phyloP scores from a whole-genome alignment of 2,888 invertebrate species.

The Mycalesis mineus region DNA sequence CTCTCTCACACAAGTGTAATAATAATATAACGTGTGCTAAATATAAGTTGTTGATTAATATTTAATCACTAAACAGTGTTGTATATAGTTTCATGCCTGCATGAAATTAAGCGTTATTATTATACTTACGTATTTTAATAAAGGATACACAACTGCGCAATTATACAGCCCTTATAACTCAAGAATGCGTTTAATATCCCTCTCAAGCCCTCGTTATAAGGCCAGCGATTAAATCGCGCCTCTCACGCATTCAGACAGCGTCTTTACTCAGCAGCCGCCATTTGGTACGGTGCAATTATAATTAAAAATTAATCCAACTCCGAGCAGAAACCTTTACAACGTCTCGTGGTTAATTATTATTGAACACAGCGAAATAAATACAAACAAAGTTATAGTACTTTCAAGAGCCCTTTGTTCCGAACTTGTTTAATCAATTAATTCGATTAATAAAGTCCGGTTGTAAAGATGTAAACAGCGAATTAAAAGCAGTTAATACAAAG shows the following conservation, averaged over 20 bases:
- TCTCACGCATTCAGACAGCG: slow-evolving; percentile 61
- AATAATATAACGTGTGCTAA: no score
- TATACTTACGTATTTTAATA: slow-evolving; percentile 54
- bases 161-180: slow-evolving; percentile 66
- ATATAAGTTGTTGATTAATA: no score
- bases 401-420: background rate
- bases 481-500: background rate
- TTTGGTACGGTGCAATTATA: slow-evolving; percentile 64
- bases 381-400: background rate
- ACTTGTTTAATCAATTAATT: background rate
- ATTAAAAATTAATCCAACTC: slow-evolving; percentile 62
- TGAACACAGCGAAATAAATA: background rate
- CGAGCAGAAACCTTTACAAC: background rate
- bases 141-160: slow-evolving; percentile 62
- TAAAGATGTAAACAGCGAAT: background rate
- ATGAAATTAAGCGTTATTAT: no score
- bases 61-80: no score
- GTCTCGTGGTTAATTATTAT: slow-evolving; percentile 3
- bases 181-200: slow-evolving; percentile 66
- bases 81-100: no score
- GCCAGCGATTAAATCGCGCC: slow-evolving; percentile 67
- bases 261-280: slow-evolving; percentile 47
- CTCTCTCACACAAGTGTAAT: no score
- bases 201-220: slow-evolving; percentile 58
- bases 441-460: background rate